These are phyloP conservation scores for Perca schrenkii DNA, from an alignment of 2,113 vertebrate species.

Conservation along the genomic window DNA sequence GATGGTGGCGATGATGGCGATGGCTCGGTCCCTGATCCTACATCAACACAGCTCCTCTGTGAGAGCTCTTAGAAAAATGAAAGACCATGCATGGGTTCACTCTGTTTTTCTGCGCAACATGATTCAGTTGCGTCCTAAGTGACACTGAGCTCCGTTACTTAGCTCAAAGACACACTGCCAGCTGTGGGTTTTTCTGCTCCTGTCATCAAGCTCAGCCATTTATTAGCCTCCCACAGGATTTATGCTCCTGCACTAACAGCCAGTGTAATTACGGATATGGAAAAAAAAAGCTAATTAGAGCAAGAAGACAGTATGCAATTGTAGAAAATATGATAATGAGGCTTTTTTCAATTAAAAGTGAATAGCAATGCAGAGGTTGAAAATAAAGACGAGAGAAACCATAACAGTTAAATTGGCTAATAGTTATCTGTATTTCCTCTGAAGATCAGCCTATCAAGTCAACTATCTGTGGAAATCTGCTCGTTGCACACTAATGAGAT, in stretches of 20 bases:
- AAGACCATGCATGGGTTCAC: slow-evolving; percentile 3
- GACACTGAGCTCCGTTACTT: slow-evolving; percentile 57
- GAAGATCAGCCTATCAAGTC: slow-evolving; percentile 42
- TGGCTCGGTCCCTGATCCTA: slow-evolving; percentile 17
- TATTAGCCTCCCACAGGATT: slow-evolving; percentile 69
- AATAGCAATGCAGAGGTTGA: slow-evolving; percentile 23
- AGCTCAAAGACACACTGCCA: slow-evolving; percentile 57
- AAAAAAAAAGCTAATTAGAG: slow-evolving; percentile 54
- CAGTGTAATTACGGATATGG: slow-evolving; percentile 68
- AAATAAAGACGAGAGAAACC: slow-evolving; percentile 23
- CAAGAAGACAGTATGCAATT: slow-evolving; percentile 49
- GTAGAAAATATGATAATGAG: slow-evolving; percentile 63
- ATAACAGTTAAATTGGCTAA: slow-evolving; percentile 50
- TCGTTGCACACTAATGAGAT: slow-evolving; percentile 56
- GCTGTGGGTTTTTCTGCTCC: slow-evolving; percentile 62
- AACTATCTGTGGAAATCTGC: slow-evolving; percentile 49
- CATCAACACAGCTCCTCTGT: slow-evolving; percentile 35
- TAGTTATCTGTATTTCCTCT: slow-evolving; percentile 40
- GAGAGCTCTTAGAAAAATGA: slow-evolving; percentile 48
- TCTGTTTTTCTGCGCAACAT: slow-evolving; percentile 34
- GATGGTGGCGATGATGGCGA: slow-evolving; percentile 1
- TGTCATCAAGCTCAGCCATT: slow-evolving; percentile 65
- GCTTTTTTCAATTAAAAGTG: slow-evolving; percentile 55
- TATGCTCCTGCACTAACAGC: slow-evolving; percentile 54
- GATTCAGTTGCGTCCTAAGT: slow-evolving; percentile 29